Conservation (phyloP, 64 coral and sea anemone genomes). For the Actinia equina region DNA sequence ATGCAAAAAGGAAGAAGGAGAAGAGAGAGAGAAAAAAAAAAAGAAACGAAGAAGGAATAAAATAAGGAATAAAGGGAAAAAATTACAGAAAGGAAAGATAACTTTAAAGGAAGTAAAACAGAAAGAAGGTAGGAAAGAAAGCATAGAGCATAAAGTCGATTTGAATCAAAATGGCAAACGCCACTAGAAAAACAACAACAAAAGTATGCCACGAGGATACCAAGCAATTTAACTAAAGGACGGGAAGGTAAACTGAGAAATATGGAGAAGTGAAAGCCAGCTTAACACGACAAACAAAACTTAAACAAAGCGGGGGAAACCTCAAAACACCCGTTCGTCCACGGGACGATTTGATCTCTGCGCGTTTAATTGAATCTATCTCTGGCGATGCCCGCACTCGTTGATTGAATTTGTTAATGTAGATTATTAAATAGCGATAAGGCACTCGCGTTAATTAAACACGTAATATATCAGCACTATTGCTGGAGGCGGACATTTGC, state of each 20-base stretch:
- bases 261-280: too few species aligned
- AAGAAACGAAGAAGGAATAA: background rate
- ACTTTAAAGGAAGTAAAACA: background rate
- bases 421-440: background rate
- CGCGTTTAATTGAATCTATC: background rate
- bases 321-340: background rate
- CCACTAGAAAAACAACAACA: too few species aligned
- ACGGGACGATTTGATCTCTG: background rate
- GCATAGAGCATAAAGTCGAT: background rate
- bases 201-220: too few species aligned
- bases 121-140: background rate
- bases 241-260: too few species aligned
- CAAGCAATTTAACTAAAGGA: too few species aligned
- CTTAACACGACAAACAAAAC: background rate
- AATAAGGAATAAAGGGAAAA: background rate
- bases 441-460: background rate
- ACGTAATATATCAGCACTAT: background rate
- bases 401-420: background rate
- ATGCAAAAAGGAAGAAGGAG: background rate
- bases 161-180: too few species aligned
- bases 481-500: background rate
- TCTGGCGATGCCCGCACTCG: background rate
- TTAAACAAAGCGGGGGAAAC: background rate
- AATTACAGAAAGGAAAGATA: background rate
- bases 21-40: background rate